phyloP scores from a whole-genome alignment of 2,797 vertebrate genomes.

The Epinephelus coioides region DNA sequence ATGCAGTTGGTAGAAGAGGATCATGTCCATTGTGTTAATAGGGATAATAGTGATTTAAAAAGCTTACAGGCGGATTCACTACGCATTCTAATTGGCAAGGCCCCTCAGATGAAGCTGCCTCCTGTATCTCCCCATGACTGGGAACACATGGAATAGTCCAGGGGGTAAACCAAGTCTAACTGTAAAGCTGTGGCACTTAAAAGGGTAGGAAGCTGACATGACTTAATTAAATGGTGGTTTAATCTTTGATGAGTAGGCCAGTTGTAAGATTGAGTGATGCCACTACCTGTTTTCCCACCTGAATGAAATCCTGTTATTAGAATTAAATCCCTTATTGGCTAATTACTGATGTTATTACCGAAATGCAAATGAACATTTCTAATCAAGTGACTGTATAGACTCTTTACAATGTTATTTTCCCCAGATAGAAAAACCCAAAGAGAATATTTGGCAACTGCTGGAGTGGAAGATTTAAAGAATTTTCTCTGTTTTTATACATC shows the following conservation, averaged over 20 bases:
- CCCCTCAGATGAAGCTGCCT: slow-evolving; percentile 44
- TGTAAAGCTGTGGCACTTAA: slow-evolving; percentile 29
- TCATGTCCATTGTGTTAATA: slow-evolving; percentile 77
- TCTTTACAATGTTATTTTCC: background rate
- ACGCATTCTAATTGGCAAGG: slow-evolving; percentile 67
- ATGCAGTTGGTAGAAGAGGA: slow-evolving; percentile 62
- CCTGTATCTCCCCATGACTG: slow-evolving; percentile 31
- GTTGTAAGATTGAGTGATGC: slow-evolving; percentile 7
- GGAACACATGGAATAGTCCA: slow-evolving; percentile 43
- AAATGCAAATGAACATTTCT: too few species aligned
- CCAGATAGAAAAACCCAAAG: background rate
- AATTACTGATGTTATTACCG: too few species aligned
- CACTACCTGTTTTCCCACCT: background rate
- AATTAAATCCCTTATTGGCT: background rate
- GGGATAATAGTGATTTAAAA: slow-evolving; percentile 78
- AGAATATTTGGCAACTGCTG: slow-evolving; percentile 18
- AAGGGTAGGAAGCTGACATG: slow-evolving; percentile 16
- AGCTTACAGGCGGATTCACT: slow-evolving; percentile 70
- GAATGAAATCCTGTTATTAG: background rate
- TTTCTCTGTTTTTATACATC: slow-evolving; percentile 18
- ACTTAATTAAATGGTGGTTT: slow-evolving; percentile 17
- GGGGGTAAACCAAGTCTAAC: slow-evolving; percentile 43
- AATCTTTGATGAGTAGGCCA: slow-evolving; percentile 11
- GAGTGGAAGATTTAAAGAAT: slow-evolving; percentile 16
- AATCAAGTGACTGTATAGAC: too few species aligned